These are phyloP conservation scores for Morone saxatilis DNA, from an alignment of 2,113 vertebrate genomes.

Conservation along the genomic window DNA sequence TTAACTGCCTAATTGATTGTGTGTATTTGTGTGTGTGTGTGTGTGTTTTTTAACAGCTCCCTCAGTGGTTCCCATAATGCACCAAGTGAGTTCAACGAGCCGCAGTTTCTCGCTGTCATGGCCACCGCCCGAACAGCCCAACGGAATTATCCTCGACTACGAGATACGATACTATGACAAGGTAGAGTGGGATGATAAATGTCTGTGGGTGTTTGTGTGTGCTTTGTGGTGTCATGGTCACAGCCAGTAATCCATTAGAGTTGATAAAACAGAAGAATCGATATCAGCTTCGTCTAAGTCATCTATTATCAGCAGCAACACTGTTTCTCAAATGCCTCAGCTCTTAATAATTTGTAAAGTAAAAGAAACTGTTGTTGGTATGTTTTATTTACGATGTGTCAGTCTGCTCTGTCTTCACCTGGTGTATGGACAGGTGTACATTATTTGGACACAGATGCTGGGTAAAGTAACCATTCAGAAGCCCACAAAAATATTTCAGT, in stretches of 20 bases:
- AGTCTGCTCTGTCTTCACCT: background rate
- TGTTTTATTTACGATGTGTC: background rate
- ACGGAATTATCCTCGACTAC: constrained; percentile 96
- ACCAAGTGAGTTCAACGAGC: constrained; percentile 97
- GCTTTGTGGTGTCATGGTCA: constrained; percentile 35
- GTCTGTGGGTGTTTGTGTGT: constrained; percentile 36
- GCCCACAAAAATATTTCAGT: background rate
- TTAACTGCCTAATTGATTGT: constrained; percentile 59
- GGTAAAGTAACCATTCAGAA: background rate
- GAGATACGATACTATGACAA: constrained; percentile 96
- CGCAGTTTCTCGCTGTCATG: constrained; percentile 96
- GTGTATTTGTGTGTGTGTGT: constrained; percentile 43
- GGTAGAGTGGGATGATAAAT: constrained; percentile 83
- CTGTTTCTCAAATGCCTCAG: background rate
- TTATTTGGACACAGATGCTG: background rate
- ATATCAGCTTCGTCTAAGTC: constrained; percentile 48
- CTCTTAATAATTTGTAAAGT: background rate
- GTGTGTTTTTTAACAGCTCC: constrained; percentile 86
- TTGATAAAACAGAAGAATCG: constrained; percentile 55
- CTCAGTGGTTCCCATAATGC: constrained; percentile 96
- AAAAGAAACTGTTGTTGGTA: background rate
- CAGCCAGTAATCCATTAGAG: constrained; percentile 51
- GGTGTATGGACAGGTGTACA: too few species aligned
- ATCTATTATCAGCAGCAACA: constrained; percentile 41
- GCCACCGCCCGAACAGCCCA: constrained; percentile 96